phyloP scores from a whole-genome alignment of 2,888 invertebrate species.

The Agriotes lineatus region DNA sequence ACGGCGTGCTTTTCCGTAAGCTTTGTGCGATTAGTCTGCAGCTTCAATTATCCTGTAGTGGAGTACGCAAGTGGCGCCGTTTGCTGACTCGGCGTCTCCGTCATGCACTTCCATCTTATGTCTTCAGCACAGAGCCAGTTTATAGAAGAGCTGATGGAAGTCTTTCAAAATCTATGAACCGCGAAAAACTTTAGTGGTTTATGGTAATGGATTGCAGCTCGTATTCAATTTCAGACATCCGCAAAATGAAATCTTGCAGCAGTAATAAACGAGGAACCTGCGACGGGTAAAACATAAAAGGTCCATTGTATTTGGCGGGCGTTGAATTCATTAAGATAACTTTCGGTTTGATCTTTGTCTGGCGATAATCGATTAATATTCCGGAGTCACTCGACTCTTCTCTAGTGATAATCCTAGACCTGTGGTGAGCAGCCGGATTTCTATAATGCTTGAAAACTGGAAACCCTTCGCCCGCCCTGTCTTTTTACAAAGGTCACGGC shows the following conservation, averaged over 20 bases:
- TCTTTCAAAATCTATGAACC: constrained; percentile 42
- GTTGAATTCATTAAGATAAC: constrained; percentile 10
- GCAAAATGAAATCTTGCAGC: constrained; percentile 32
- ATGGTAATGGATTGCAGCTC: constrained; percentile 43
- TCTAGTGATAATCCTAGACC: too few relatives aligned
- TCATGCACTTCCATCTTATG: constrained; percentile 43
- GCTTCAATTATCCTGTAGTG: constrained; percentile 58
- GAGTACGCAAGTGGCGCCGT: constrained; percentile 49
- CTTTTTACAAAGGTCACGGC: constrained; percentile 49
- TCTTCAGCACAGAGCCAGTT: constrained; percentile 42
- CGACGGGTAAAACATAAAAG: constrained; percentile 23
- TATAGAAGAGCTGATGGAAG: constrained; percentile 39
- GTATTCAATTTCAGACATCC: constrained; percentile 37
- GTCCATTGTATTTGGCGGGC: constrained; percentile 9
- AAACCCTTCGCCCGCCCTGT: constrained; percentile 25
- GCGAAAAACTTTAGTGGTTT: constrained; percentile 43
- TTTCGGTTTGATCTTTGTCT: background rate
- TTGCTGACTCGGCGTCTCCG: constrained; percentile 47
- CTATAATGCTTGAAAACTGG: background rate
- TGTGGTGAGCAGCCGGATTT: too few relatives aligned
- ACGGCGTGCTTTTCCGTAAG: constrained; percentile 54
- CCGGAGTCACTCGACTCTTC: too few relatives aligned
- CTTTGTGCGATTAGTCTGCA: constrained; percentile 55
- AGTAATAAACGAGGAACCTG: constrained; percentile 26
- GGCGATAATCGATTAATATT: background rate